Base-by-base conservation (phyloP, 2,113 vertebrate species). In the Eonycteris spelaea region DNA sequence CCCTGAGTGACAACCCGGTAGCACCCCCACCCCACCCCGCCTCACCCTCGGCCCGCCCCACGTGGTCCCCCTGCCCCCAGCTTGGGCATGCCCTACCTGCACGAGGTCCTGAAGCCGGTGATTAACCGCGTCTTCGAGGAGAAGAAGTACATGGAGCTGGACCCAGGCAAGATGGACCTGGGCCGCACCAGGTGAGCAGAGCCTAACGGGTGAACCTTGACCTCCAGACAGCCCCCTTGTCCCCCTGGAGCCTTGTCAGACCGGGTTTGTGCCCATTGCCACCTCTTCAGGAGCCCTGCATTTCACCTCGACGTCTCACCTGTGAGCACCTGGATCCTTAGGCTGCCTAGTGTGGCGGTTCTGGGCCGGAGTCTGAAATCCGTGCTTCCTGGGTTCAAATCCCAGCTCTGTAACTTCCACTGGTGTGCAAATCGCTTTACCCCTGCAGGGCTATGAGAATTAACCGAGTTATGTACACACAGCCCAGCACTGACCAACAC, bases 21-120 rank as follows among this genome's bases (percentile, higher is more conserved):
- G 26, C 2, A 12, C 4, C 15, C 33, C 9, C 0, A 16, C 26
- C 14, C 28, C 68, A 12, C 13, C 63, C 30, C 5, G 51, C 67
- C 86, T 73, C 0, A 1, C 70, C 53, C 68, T 43, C 48, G 68
- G 18, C 73, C 38, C 9, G 68, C 48, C 83, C 82, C 24, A 51
- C 18, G 2, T 9, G 68, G 21, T 15, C 0, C 55, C 12, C 51
- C 53, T 7, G 35, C 80, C 89, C 57, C 22, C 67, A 99, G 99
- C 99, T 99, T 99, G 91, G 99, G 99, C 95, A 99, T 99, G 99
- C 98, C 99, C 83, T 99, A 99, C 97, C 98, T 99, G 74, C 99
- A 99, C 0, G 98, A 99, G 94, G 99, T 99, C 74, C 98, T 99
- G 95, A 99, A 98, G 98, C 99, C 99, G 0, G 97, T 98, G 92